phyloP scores from a whole-genome alignment of 1,140 invertebrate species.

The Subanguina moxae region DNA sequence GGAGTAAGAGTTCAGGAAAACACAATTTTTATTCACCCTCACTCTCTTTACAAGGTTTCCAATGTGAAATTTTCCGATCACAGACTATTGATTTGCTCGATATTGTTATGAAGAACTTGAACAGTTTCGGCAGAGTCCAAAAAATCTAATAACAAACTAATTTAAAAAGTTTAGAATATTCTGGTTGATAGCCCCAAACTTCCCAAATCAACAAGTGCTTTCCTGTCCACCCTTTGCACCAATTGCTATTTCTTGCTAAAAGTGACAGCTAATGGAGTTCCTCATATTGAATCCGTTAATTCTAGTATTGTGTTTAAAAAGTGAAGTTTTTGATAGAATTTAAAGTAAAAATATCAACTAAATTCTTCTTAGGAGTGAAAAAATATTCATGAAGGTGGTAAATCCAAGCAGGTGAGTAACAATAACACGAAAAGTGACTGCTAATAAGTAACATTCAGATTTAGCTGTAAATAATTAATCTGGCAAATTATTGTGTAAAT shows the following conservation, averaged over 20 bases:
- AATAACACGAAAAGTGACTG: no score
- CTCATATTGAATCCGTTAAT: conserved; percentile 44
- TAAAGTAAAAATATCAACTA: conserved; percentile 12
- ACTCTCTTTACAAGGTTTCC: no score
- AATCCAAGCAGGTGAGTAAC: conserved; percentile 37
- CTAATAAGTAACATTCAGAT: no score
- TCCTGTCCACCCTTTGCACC: conserved; percentile 51
- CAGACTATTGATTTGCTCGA: no score
- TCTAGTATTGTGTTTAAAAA: conserved; percentile 46
- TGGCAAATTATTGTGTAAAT: no score
- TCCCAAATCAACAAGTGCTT: conserved; percentile 52
- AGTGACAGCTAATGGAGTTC: conserved; percentile 51
- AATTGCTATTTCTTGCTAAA: conserved; percentile 55
- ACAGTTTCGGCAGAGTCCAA: no score
- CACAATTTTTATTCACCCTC: no score
- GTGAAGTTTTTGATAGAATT: conserved; percentile 32
- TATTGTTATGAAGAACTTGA: no score
- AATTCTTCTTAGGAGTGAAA: conserved; percentile 45
- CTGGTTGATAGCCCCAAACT: conserved; percentile 48
- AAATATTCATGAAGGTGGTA: conserved; percentile 53
- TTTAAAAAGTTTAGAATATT: conserved; percentile 54
- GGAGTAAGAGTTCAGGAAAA: no score
- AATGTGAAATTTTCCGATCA: no score
- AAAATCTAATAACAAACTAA: conserved; percentile 24
- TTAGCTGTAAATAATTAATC: no score